Conservation (phyloP, 2,113 vertebrate species). For the Ptilonorhynchus violaceus region DNA sequence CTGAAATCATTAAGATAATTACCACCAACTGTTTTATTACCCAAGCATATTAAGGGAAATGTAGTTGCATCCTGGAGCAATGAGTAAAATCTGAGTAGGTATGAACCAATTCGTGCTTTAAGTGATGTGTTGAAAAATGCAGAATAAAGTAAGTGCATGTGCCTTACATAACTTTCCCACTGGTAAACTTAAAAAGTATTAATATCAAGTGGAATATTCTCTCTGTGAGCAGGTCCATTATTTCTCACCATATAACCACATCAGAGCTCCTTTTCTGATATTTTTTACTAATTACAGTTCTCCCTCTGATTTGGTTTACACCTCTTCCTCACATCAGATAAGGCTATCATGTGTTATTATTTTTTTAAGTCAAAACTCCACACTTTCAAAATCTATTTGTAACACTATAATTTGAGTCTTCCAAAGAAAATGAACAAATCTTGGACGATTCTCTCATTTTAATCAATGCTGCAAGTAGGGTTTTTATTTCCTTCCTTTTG, state of each 20-base stretch:
- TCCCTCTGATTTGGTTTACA: background rate
- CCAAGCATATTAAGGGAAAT: conserved; percentile 15
- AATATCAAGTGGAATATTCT: background rate
- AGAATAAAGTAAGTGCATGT: background rate
- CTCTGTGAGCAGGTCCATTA: background rate
- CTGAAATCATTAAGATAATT: conserved; percentile 53
- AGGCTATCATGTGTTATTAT: background rate
- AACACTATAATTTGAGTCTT: background rate
- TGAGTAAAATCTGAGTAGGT: background rate
- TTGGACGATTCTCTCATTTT: background rate
- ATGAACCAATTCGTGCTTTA: background rate
- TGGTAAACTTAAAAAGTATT: background rate
- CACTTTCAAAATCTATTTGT: background rate
- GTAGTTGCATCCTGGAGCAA: conserved; percentile 8
- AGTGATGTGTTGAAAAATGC: background rate
- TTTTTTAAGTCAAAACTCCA: background rate
- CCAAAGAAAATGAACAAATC: background rate
- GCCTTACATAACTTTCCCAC: background rate
- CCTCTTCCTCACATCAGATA: background rate
- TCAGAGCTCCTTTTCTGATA: background rate
- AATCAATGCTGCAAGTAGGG: background rate
- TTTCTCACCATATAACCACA: background rate
- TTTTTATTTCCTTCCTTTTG: background rate
- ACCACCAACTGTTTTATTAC: conserved; percentile 48
- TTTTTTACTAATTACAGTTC: background rate